Evolutionary conservation across 2,888 invertebrate genomes (phyloP).

Genomic region (Myopa tessellatipennis): DNA sequence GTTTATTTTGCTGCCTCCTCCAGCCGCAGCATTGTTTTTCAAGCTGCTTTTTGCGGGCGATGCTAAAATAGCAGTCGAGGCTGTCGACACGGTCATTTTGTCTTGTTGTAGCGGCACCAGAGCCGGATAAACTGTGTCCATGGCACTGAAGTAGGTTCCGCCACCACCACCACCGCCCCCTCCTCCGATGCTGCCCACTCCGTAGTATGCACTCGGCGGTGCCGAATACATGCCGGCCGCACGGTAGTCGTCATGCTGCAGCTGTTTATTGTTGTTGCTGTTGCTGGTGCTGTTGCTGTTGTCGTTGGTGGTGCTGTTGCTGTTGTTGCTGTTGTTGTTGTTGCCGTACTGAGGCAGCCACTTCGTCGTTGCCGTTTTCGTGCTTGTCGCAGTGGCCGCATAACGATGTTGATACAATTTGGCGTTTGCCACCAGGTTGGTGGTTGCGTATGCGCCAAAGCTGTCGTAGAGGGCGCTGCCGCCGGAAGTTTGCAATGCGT

Average conservation of each 20-base stretch:
- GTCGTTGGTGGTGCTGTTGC: conserved; percentile 29
- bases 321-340: conserved; percentile 36
- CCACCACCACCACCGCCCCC: conserved; percentile 39
- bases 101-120: conserved; percentile 51
- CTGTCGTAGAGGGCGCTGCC: conserved; percentile 64
- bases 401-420: conserved; percentile 68
- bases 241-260: conserved; percentile 57
- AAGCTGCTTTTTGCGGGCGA: conserved; percentile 57
- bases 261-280: conserved; percentile 40
- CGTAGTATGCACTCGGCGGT: conserved; percentile 67
- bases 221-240: conserved; percentile 67
- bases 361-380: conserved; percentile 43
- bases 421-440: conserved; percentile 67
- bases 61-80: conserved; percentile 59
- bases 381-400: conserved; percentile 50
- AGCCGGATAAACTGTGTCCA: conserved; percentile 42
- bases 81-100: conserved; percentile 63
- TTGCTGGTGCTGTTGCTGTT: conserved; percentile 45
- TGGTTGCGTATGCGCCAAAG: conserved; percentile 68
- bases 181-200: conserved; percentile 49
- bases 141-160: conserved; percentile 46
- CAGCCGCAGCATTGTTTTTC: conserved; percentile 24
- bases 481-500: conserved; percentile 53
- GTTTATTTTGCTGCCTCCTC: conserved; percentile 60
- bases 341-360: conserved; percentile 6